Conservation (phyloP, 2,888 invertebrate species). For the Phlogophora meticulosa region DNA sequence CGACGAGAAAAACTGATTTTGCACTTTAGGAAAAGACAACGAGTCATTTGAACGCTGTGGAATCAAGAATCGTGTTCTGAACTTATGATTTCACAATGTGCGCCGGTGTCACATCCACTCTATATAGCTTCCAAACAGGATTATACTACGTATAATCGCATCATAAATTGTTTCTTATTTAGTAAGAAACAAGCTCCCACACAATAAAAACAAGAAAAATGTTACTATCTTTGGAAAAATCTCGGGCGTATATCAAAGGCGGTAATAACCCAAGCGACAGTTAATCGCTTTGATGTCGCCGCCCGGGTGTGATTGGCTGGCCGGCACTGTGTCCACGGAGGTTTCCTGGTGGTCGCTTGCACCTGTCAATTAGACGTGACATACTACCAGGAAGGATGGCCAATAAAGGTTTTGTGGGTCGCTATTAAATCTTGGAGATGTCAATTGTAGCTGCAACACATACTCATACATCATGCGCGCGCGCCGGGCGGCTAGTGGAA, state of each 20-base stretch:
- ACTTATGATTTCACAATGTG: no score
- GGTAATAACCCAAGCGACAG: slow-evolving; percentile 35
- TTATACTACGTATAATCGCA: no score
- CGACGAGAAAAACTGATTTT: no score
- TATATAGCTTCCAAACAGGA: no score
- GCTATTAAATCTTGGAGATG: slow-evolving; percentile 27
- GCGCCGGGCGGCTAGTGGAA: no score
- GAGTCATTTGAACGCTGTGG: no score
- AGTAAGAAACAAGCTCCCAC: not conserved
- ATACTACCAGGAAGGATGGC: slow-evolving; percentile 21
- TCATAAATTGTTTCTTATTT: no score
- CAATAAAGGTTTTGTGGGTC: slow-evolving; percentile 29
- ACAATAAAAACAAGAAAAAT: slow-evolving; percentile 11
- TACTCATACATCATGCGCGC: no score
- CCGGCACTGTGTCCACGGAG: no score
- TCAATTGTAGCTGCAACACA: slow-evolving; percentile 13
- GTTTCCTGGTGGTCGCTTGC: slow-evolving; percentile 47
- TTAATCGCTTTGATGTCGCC: slow-evolving; percentile 62
- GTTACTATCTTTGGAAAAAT: slow-evolving; percentile 29
- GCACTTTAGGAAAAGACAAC: no score
- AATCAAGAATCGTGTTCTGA: no score
- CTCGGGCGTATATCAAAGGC: slow-evolving; percentile 28
- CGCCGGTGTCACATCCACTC: no score
- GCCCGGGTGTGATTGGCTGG: slow-evolving; percentile 55
- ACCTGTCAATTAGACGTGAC: slow-evolving; percentile 56